Evolutionary conservation across 2,797 vertebrate species (phyloP).

Genomic region (Thunnus albacares): DNA sequence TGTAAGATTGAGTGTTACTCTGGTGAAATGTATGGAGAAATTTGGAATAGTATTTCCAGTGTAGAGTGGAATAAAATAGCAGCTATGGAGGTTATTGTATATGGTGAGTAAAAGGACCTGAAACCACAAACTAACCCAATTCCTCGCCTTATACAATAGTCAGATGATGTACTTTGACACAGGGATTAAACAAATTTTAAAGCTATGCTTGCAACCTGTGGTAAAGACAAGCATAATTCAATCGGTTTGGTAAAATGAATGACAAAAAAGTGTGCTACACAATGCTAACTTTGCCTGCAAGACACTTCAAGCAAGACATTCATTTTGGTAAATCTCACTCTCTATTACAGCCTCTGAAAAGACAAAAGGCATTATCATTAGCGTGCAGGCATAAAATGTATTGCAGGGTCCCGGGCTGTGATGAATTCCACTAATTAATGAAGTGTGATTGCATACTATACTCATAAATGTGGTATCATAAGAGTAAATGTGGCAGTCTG

Average conservation of each 20-base stretch:
- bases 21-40: neutral
- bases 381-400: conserved; percentile 43
- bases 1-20: conserved; percentile 4
- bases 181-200: conserved; percentile 50
- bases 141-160: neutral
- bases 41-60: neutral
- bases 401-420: conserved; percentile 36
- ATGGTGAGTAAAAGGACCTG: conserved; percentile 6
- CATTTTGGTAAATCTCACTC: conserved; percentile 52
- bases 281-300: conserved; percentile 38
- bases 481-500: conserved; percentile 36
- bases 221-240: conserved; percentile 24
- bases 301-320: conserved; percentile 38
- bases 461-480: conserved; percentile 59
- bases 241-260: conserved; percentile 38
- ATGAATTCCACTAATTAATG: conserved; percentile 71
- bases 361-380: conserved; percentile 62
- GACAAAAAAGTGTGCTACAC: conserved; percentile 12
- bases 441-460: conserved; percentile 51
- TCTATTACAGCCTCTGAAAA: conserved; percentile 45
- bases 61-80: neutral
- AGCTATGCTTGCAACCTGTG: conserved; percentile 4
- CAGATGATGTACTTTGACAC: conserved; percentile 32
- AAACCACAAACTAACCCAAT: conserved; percentile 21
- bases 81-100: neutral